phyloP scores from a whole-genome alignment of 2,888 invertebrate species.

The Cacoxenus indagator region DNA sequence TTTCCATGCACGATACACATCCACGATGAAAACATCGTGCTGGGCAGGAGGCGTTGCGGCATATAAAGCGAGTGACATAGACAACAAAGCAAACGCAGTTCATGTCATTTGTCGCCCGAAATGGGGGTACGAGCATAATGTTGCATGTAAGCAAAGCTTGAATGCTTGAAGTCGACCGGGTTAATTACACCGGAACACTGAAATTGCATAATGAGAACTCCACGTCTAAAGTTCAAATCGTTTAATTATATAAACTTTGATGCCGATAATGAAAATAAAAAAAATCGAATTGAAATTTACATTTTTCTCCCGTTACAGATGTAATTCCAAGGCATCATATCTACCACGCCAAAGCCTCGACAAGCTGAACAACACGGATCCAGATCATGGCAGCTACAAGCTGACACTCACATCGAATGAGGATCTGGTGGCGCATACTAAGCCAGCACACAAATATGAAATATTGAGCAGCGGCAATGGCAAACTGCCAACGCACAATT shows the following conservation, averaged over 20 bases:
- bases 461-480: conserved; percentile 45
- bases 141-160: too few species aligned
- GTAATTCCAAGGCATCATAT: conserved; percentile 84
- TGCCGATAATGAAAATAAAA: not conserved
- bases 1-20: conserved; percentile 22
- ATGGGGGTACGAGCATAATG: too few species aligned
- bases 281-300: not conserved
- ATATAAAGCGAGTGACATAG: not conserved
- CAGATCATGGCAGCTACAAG: conserved; percentile 82
- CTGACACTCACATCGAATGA: conserved; percentile 80
- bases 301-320: conserved; percentile 74
- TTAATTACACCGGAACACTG: not conserved
- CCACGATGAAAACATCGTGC: not conserved
- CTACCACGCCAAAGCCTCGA: conserved; percentile 80
- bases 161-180: too few species aligned
- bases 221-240: not conserved
- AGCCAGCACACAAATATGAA: conserved; percentile 51
- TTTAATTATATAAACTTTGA: not conserved
- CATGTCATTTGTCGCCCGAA: not conserved
- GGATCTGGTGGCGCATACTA: conserved; percentile 63
- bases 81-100: not conserved
- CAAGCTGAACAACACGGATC: conserved; percentile 75
- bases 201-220: not conserved
- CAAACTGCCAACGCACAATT: conserved; percentile 68
- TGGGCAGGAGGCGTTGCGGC: not conserved